phyloP scores from a whole-genome alignment of 2,113 vertebrate genomes.

The Hippocampus abdominalis region DNA sequence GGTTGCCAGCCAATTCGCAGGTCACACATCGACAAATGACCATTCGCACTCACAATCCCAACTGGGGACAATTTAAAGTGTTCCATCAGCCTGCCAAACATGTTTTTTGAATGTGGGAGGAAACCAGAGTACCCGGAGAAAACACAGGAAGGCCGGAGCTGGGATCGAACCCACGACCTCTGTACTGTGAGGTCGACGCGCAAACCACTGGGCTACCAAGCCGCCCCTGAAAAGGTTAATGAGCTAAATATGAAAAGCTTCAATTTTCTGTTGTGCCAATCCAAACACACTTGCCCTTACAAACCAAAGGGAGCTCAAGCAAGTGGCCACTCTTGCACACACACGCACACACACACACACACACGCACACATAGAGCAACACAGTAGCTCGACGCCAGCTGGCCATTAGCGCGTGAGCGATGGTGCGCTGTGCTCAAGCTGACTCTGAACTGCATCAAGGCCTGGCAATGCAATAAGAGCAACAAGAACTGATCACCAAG shows the following conservation, averaged over 20 bases:
- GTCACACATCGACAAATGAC: too few relatives aligned
- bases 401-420: conserved; percentile 46
- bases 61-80: too few relatives aligned
- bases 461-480: conserved; percentile 27
- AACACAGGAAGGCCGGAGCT: too few relatives aligned
- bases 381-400: conserved; percentile 19
- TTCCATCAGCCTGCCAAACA: too few relatives aligned
- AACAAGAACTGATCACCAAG: conserved; percentile 28
- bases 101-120: too few relatives aligned
- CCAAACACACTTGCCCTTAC: background rate
- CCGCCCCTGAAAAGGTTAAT: too few relatives aligned
- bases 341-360: background rate
- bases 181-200: too few relatives aligned
- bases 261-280: background rate
- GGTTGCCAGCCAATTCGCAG: too few relatives aligned
- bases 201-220: too few relatives aligned
- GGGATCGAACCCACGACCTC: too few relatives aligned
- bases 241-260: background rate
- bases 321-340: background rate
- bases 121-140: too few relatives aligned
- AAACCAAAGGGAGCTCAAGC: conserved; percentile 10
- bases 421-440: conserved; percentile 37
- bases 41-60: too few relatives aligned
- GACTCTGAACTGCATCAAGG: conserved; percentile 38
- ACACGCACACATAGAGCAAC: background rate